Base-by-base conservation (phyloP, 2,888 invertebrate genomes). In the Brenthis hecate region DNA sequence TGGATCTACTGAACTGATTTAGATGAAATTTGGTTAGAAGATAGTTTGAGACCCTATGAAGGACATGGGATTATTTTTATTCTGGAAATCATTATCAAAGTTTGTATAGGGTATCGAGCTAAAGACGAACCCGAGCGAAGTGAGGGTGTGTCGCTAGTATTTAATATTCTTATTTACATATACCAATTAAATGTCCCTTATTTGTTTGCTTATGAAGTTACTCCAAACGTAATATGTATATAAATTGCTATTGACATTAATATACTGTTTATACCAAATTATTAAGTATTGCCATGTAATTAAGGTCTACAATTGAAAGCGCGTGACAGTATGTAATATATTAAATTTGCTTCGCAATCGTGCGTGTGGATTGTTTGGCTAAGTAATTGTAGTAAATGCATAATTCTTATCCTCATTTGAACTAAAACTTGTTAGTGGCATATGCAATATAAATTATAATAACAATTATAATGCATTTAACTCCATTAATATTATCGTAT, bases 381-480 rank as follows among this genome's bases (percentile, higher is more conserved):
- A 81, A 71, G 75, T 77, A 77, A 79, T 79, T 83, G 73, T 79
- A 75, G 78, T 76, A 78, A 77, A 77, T 80, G 80, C 79, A 81
- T 84, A 84, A 86, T 85, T 83, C 77, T 60, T 50, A 50, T 60
- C 60, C 60, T 60, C 48, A 23, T 60, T 60, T 60, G 58, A 48
- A 5, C 28, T 50, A 48, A 60, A 60, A 60, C 75, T 78, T 74
- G 78, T 77, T 77, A 81, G 81, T 86, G 60, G 50, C 28, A 32
- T 50, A 43, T 54, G 32, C 62, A 36, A 36, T 54, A 62, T 32
- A 60, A 50, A 60, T 28, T 50, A 58, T 60, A 62, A 62, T n/a
- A 16, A 13, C 8, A 6, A 61, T 61, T 23, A 51, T 61, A 50
- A n/a, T 32, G 28, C 3, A 53, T 28, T 16, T 50, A 13, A 14